These are phyloP conservation scores for Xylocampa areola DNA, from an alignment of 2,888 invertebrate species.

Conservation along the genomic window DNA sequence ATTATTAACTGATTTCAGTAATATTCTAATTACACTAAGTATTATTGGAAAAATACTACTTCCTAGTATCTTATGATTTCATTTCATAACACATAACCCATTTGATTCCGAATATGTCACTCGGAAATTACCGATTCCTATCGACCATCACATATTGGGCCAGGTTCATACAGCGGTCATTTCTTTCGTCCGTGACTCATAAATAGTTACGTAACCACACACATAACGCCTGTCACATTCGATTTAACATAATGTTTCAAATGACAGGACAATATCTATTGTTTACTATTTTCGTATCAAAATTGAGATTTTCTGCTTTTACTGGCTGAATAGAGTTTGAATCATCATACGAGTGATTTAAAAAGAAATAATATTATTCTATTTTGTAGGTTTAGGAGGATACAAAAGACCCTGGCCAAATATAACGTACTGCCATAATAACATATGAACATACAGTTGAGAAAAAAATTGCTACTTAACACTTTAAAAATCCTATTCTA, in stretches of 20 bases:
- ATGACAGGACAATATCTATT: conserved; percentile 57
- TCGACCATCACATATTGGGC: conserved; percentile 43
- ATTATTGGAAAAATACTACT: too few relatives aligned
- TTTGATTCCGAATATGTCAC: conserved; percentile 16
- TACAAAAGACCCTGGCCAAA: too few relatives aligned
- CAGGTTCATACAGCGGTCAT: conserved; percentile 36
- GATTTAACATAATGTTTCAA: conserved; percentile 56
- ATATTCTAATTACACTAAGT: too few relatives aligned
- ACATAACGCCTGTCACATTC: conserved; percentile 58
- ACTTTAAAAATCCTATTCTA: too few relatives aligned
- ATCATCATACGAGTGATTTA: conserved; percentile 7
- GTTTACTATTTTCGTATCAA: conserved; percentile 37
- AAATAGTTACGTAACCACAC: conserved; percentile 58
- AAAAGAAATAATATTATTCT: conserved; percentile 25
- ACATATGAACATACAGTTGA: too few relatives aligned
- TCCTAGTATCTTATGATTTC: neutral
- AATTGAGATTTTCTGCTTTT: conserved; percentile 23
- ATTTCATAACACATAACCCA: neutral
- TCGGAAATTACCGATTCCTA: conserved; percentile 35
- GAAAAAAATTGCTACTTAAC: too few relatives aligned
- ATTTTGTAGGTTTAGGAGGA: too few relatives aligned
- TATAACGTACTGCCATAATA: too few relatives aligned
- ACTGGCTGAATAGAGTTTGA: conserved; percentile 21
- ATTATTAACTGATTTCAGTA: too few relatives aligned
- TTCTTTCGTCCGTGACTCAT: conserved; percentile 63